Evolutionary conservation across 2,113 vertebrate species (phyloP), one percentile per base, ranked within the genome.

Genomic region (Actenoides hombroni): DNA sequence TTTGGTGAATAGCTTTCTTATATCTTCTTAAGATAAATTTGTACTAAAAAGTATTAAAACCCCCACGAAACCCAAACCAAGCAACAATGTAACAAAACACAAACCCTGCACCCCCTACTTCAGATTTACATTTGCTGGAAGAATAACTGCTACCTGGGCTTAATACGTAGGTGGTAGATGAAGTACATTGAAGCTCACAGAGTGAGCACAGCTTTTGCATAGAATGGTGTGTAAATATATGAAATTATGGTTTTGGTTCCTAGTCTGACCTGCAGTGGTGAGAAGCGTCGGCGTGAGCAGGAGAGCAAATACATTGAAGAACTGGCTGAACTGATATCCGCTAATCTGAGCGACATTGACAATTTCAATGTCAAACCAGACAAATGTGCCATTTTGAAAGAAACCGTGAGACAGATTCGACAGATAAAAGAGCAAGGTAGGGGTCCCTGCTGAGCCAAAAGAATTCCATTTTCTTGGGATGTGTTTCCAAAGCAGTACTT

Each of bases 391-490:
- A 99, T 99, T 97, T 98, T 99, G 97, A 99, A 99, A 97, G 99
- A 99, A 98, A 99, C 99, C 0, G 99, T 99, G 96, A 99, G 99
- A 90, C 99, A 99, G 98, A 99, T 99, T 96, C 98, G 99, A 76
- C 99, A 99, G 97, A 99, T 99, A 98, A 99, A 99, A 97, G 99
- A 99, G 94, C 99, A 99, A 99, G 99, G 99, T 99, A 98, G 92
- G 23, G 59, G 92, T 75, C 29, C 24, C 77, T 81, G 59, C 71
- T 73, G 60, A 88, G 64, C 65, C 26, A 76, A 89, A 88, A 71
- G n/a, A 40, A 19, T 48, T 80, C 57, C 1, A 16, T 85, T 88
- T 90, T 4, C 5, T 56, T 71, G 79, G 80, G 24, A 28, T 81
- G 54, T 9, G 33, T 86, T 48, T 68, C 40, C 23, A 42, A 75